Percentiles rank a stretch among this genome's conserved stretches.
These are phyloP conservation scores for Mallotus villosus DNA, from an alignment of 2,797 vertebrate genomes.

Conservation along the genomic window DNA sequence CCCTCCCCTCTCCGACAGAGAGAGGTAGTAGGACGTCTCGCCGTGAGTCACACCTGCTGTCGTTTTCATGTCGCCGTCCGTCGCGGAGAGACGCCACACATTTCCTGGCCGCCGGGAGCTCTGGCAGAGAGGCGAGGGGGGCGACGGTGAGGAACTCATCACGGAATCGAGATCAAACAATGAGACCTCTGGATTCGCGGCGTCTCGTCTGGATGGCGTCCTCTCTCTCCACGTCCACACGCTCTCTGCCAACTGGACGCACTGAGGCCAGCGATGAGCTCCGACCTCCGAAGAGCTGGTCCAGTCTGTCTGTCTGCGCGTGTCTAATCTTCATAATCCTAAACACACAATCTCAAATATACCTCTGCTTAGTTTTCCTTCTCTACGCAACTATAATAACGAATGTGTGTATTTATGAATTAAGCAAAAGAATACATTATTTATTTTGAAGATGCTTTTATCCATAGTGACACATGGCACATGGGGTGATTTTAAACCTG, in stretches of 20 bases:
- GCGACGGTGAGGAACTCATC: not conserved
- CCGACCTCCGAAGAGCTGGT: constrained; percentile 22
- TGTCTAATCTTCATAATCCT: not conserved
- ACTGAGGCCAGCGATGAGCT: constrained; percentile 50
- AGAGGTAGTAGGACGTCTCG: not conserved
- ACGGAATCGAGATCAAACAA: constrained; percentile 21
- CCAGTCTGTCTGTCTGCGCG: not conserved
- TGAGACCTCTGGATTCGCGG: constrained; percentile 17
- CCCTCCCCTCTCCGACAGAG: constrained; percentile 2
- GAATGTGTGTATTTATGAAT: too few relatives aligned
- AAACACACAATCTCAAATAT: too few relatives aligned
- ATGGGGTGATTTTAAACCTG: too few relatives aligned
- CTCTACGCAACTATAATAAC: too few relatives aligned
- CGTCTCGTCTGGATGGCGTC: not conserved
- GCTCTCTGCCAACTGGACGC: constrained; percentile 42
- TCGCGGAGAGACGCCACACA: not conserved
- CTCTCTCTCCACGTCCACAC: not conserved
- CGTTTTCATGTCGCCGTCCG: constrained; percentile 14
- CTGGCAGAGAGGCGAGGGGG: too few relatives aligned
- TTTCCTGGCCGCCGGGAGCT: too few relatives aligned
- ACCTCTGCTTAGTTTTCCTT: too few relatives aligned
- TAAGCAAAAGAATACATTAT: too few relatives aligned
- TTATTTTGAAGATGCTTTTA: too few relatives aligned
- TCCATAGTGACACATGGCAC: too few relatives aligned
- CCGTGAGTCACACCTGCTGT: constrained; percentile 9